Base-by-base conservation (phyloP, 2,113 vertebrate genomes). In the Passer montanus region DNA sequence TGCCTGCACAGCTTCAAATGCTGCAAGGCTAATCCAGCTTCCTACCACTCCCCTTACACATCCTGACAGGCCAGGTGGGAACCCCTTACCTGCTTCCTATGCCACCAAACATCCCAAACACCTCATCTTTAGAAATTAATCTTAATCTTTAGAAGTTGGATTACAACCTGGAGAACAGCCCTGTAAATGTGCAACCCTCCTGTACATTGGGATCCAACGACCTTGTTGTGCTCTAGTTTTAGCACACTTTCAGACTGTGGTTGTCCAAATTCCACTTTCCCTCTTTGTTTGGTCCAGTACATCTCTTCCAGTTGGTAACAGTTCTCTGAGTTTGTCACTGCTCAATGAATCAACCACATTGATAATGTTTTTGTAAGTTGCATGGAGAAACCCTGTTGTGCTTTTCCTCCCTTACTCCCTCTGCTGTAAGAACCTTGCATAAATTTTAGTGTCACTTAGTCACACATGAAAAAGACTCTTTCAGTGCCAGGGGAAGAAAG, bases 361-460 rank as follows among this genome's bases (percentile, higher is more conserved):
- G 72, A 94, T 73, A 52, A 83, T 43, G 60, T 84, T 94, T 93
- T 63, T 60, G 21, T 74, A 93, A 77, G 20, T 30, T 17, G 44
- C 73, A 78, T 24, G 85, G 87, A 96, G 93, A 85, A 96, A 83
- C 59, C 67, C 78, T 74, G 76, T 88, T 93, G 92, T 68, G 47
- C 52, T 88, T 90, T 93, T 92, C 88, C 79, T 80, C 44, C 82
- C 78, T 84, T 81, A 88, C 79, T 93, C 94, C 90, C 76, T 87
- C 85, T 90, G 75, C 92, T 74, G 63, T 81, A 84, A 92, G 79
- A 86, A 95, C 26, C 64, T 56, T 77, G 90, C 60, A 88, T 81
- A 94, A 95, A 97, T 93, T 96, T 87, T 74, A 60, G 68, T 70
- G 77, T 88, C 87, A 55, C 80, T 94, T 89, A 87, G 75, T 87